phyloP scores from a whole-genome alignment of 2,113 vertebrate genomes.

The Tragelaphus strepsiceros region DNA sequence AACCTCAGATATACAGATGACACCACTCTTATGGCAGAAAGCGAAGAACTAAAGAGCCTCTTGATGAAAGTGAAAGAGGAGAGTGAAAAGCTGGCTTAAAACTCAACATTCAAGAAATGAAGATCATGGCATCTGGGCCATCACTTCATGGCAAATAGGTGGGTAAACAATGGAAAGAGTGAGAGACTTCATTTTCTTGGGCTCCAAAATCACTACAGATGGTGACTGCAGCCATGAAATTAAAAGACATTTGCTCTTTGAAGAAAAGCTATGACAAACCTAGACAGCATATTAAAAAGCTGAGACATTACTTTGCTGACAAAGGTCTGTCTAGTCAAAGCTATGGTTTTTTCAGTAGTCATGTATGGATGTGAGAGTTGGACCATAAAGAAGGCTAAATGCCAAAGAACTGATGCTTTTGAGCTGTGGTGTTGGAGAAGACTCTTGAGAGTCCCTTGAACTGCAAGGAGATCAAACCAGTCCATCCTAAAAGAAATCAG shows the following conservation, averaged over 20 bases:
- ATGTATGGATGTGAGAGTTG: not conserved
- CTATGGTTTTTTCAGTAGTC: not conserved
- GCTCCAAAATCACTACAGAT: not conserved
- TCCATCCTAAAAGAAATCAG: not conserved
- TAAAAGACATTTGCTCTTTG: not conserved
- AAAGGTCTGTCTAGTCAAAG: not conserved
- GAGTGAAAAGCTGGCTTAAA: not conserved
- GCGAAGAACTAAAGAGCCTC: not conserved
- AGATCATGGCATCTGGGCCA: not conserved
- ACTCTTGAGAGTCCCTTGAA: not conserved
- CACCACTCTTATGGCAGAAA: not conserved
- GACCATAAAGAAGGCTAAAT: not conserved
- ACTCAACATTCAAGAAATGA: not conserved
- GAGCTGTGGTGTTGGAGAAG: not conserved
- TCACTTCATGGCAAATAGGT: not conserved
- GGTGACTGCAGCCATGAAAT: not conserved
- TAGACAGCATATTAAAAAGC: not conserved
- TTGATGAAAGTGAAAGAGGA: not conserved
- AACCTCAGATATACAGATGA: not conserved
- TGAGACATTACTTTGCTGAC: not conserved
- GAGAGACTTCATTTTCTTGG: not conserved
- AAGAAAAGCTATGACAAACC: not conserved
- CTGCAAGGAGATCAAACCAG: not conserved
- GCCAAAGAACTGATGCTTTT: not conserved
- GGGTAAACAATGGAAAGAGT: not conserved